A percentile compares a stretch with the other conserved stretches of the same genome.
Conservation (phyloP, 2,113 vertebrate genomes). For the Hippocampus mohnikei region DNA sequence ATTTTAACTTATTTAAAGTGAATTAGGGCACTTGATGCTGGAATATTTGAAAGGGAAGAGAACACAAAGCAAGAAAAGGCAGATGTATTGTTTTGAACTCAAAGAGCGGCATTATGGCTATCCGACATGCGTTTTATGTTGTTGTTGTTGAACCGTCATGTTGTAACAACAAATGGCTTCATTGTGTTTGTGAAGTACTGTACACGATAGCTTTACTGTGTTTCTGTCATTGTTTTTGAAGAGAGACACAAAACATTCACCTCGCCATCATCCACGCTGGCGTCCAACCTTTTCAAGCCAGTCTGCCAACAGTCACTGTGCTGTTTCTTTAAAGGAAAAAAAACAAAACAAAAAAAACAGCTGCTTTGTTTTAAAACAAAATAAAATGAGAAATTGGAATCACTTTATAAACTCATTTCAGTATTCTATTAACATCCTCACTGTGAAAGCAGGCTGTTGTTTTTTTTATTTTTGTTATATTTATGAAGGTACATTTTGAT, state of each 20-base stretch:
- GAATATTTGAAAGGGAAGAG: constrained; percentile 73
- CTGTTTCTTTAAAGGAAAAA: constrained; percentile 39
- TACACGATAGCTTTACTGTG: constrained; percentile 80
- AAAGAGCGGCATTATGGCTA: constrained; percentile 62
- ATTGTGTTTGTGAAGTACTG: constrained; percentile 72
- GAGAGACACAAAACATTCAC: constrained; percentile 38
- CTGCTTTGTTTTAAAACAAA: constrained; percentile 73
- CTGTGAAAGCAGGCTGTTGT: constrained; percentile 77
- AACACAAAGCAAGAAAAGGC: constrained; percentile 56
- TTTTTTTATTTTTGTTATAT: constrained; percentile 52
- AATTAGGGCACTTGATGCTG: constrained; percentile 78
- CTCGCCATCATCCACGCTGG: constrained; percentile 44
- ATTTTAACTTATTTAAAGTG: constrained; percentile 62
- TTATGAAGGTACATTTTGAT: constrained; percentile 80
- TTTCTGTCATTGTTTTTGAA: constrained; percentile 37
- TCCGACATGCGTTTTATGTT: constrained; percentile 18
- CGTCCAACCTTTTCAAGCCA: constrained; percentile 63
- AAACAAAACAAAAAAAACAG: constrained; percentile 28
- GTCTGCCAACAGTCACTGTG: constrained; percentile 67
- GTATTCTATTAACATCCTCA: constrained; percentile 77
- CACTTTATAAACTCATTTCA: constrained; percentile 77
- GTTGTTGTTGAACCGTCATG: constrained; percentile 56
- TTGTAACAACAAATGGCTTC: constrained; percentile 63
- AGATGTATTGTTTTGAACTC: constrained; percentile 26
- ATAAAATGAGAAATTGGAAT: constrained; percentile 66